Evolutionary conservation across 2,113 vertebrate genomes (phyloP), one percentile per base, ranked within the genome.

Genomic region (Dicrurus megarhynchus): DNA sequence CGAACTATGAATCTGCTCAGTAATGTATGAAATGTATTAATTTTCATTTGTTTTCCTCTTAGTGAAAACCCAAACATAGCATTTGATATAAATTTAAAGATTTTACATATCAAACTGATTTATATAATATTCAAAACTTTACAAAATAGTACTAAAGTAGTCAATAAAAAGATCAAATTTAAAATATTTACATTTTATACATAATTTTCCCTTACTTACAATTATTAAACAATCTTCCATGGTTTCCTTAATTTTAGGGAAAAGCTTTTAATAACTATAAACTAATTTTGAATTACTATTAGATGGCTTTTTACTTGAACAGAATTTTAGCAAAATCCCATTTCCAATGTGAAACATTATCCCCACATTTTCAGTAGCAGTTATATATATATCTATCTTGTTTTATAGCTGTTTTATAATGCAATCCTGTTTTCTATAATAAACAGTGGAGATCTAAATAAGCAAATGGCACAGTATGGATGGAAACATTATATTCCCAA

Each of bases 131-230:
- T 80, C 33, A 19, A 84, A 87, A 78, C 55, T 96, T 94, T 94
- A 97, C 86, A 91, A 95, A 96, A 89, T 11, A 87, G 77, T 94
- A 94, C 42, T 86, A 82, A 84, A 81, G 79, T 76, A 75, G 89
- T 87, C 61, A 53, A 33, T 30, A 94, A 94, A 94, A 94, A 85
- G 56, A 75, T 87, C 53, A 95, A 65, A 37, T 73, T 96, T 86
- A 70, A 96, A 96, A 90, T 95, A 95, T 82, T 80, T 96, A 95
- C 97, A 97, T 76, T 84, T 74, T 89, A 61, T 64, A 92, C 76
- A 94, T 33, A 1, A 70, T 47, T 82, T 93, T 26, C 11, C 56
- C 50, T 65, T 39, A 78, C 68, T 81, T 74, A 81, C 27, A 94
- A 67, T 86, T 84, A 63, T 60, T 75, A 87, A 87, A 91, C 61